Conservation (phyloP, 2,888 invertebrate species). For the Geophilus truncorum region DNA sequence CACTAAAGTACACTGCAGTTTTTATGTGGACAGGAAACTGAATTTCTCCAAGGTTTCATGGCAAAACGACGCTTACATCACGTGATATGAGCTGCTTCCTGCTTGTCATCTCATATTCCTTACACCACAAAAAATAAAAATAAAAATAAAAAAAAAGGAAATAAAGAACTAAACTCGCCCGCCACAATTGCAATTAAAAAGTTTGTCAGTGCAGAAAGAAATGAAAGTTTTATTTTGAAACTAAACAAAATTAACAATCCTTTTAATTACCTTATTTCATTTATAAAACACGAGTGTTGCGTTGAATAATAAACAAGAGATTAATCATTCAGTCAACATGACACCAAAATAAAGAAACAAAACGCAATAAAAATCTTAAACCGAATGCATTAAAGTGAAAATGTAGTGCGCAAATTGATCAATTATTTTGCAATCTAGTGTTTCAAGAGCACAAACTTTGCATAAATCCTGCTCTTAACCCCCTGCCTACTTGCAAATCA, state of each 20-base stretch:
- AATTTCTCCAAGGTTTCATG: slow-evolving; percentile 18
- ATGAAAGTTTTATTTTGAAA: not conserved
- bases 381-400: not conserved
- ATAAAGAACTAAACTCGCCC: not conserved
- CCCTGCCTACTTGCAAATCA: not conserved
- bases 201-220: not conserved
- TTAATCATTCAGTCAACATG: not conserved
- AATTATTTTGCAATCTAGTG: not conserved
- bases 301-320: not conserved
- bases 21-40: slow-evolving; percentile 17
- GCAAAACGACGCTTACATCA: slow-evolving; percentile 2
- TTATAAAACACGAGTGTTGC: not conserved
- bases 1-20: not conserved
- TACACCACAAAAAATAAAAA: not conserved
- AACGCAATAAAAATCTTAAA: not conserved
- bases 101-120: slow-evolving; percentile 4
- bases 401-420: not conserved
- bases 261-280: not conserved
- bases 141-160: not conserved
- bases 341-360: not conserved
- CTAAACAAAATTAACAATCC: not conserved
- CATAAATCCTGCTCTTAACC: slow-evolving; percentile 11
- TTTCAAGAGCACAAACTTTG: not conserved
- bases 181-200: not conserved
- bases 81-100: slow-evolving; percentile 14